Percentiles rank a stretch among this genome's conserved stretches.
phyloP scores from a whole-genome alignment of 2,888 invertebrate species.

The Homarus gammarus region DNA sequence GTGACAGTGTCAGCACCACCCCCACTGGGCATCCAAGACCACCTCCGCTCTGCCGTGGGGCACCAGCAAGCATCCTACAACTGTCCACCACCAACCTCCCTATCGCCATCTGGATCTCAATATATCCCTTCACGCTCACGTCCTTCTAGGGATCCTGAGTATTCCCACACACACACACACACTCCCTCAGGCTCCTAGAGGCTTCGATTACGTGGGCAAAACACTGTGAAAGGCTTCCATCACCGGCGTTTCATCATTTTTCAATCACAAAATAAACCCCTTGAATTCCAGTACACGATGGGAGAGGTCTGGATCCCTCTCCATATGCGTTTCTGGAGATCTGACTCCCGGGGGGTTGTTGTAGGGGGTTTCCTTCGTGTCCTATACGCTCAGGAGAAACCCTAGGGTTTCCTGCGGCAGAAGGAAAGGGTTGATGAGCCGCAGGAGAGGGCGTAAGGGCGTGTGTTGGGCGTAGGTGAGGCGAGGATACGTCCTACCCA shows the following conservation, averaged over 20 bases:
- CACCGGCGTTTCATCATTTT: neutral
- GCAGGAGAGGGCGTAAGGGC: neutral
- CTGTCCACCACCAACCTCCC: slow-evolving; percentile 14
- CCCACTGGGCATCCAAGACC: neutral
- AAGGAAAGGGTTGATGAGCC: neutral
- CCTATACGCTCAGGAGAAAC: neutral
- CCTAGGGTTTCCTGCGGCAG: neutral
- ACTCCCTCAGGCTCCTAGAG: too few relatives aligned
- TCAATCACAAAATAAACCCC: neutral
- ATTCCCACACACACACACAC: too few relatives aligned
- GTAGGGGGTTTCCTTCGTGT: neutral
- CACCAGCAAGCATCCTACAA: neutral
- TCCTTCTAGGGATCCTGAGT: too few relatives aligned
- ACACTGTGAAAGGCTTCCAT: slow-evolving; percentile 16
- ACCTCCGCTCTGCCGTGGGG: neutral
- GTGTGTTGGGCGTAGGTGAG: neutral
- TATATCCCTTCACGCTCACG: too few relatives aligned
- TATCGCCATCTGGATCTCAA: slow-evolving; percentile 25
- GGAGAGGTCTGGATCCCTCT: neutral
- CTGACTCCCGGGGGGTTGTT: neutral
- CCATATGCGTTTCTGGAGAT: neutral
- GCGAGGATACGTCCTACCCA: neutral
- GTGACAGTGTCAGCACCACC: neutral
- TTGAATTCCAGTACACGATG: neutral
- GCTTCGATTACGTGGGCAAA: slow-evolving; percentile 9